These are phyloP conservation scores for Cosmia trapezina DNA, from an alignment of 2,888 invertebrate species.

Conservation along the genomic window DNA sequence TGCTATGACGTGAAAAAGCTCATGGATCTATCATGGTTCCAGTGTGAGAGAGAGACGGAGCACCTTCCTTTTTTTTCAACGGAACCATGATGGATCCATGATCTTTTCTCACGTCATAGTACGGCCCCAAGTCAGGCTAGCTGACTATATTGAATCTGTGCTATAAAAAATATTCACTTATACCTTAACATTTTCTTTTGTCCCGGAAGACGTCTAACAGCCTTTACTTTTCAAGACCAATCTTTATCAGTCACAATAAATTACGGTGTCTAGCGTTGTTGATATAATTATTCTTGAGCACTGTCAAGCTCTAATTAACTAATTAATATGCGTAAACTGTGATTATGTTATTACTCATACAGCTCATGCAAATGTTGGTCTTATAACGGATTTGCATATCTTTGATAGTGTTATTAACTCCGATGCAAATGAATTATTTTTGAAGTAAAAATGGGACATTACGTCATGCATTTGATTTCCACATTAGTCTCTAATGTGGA, in stretches of 20 bases:
- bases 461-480: background rate
- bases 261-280: conserved; percentile 26
- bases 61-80: no score
- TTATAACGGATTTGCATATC: conserved; percentile 35
- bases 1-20: no score
- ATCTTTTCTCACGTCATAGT: no score
- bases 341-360: conserved; percentile 33
- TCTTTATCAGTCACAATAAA: conserved; percentile 5
- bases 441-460: background rate
- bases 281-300: conserved; percentile 47
- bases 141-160: background rate
- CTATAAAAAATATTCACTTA: background rate
- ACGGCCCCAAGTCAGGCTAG: background rate
- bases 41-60: no score
- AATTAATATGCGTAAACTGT: conserved; percentile 35
- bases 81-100: no score
- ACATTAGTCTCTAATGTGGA: background rate
- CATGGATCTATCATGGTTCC: no score
- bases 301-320: conserved; percentile 47
- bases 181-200: no score
- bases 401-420: conserved; percentile 7
- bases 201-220: background rate
- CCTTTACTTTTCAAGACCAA: background rate
- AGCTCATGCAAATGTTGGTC: conserved; percentile 5
- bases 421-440: background rate